Evolutionary conservation across 1,140 invertebrate genomes (phyloP), one percentile per base, ranked within the genome.

Genomic region (Drosophila orosa): DNA sequence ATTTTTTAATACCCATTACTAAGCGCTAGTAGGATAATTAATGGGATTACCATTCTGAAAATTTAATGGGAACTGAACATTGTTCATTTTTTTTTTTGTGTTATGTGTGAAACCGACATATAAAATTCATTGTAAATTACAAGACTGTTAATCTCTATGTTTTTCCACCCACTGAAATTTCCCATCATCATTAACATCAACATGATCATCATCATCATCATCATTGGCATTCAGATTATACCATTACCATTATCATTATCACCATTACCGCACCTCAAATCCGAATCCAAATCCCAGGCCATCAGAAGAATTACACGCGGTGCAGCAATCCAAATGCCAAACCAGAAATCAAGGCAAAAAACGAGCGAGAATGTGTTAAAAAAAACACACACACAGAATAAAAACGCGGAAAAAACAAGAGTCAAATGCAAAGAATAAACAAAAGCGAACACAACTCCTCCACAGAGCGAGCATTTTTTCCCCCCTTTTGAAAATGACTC

Each of bases 261-360:
- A 63, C 12, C 33, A 60, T 62, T 47, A 66, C 37, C 40, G 40
- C 63, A 39, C 63, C 63, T 66, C 42, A 47, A 66, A 66, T 62
- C 29, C 17, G 40, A 62, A 45, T 12, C 13, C 59, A 59, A 62
- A 24, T 63, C 60, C 54, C 60, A 63, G 60, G 60, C 60, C 54
- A 63, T 58, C 54, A 17, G 25, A 57, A 40, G 19, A 31, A 58
- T 58, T 59, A 56, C 50, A 48, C 50, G 35, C 52, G 29, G 25
- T 76, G 62, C 62, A 77, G 62, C 62, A 77, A 69, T 60, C 62
- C 17, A 74, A 79, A 79, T 79, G 68, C 60, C 68, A 78, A 79
- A 22, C 42, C 33, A 63, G 47, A 56, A 58, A 73, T 66, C 60
- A 66, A 66, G 44, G 66, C 62, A 72, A 50, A 50, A 59, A 58